Percentiles rank a stretch among this genome's conserved stretches.
Evolutionary conservation across 2,113 vertebrate genomes (phyloP).

Genomic region (Corydoras sp.): DNA sequence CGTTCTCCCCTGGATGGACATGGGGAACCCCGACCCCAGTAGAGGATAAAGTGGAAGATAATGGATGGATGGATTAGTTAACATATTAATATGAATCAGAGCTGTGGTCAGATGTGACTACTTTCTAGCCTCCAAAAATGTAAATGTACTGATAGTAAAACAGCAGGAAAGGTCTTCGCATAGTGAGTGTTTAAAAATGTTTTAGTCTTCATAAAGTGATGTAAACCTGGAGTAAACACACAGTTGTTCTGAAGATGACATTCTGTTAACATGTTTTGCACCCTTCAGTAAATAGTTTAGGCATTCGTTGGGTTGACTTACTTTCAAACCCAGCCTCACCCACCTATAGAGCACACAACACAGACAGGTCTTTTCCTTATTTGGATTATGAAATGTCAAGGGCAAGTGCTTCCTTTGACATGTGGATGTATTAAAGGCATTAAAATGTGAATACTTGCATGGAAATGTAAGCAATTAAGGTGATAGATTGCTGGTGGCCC

Average conservation of each 20-base stretch:
- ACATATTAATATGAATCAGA: no score
- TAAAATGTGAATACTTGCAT: slow-evolving; percentile 54
- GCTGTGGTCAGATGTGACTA: no score
- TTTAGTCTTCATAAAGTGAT: no score
- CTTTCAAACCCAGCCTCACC: not conserved
- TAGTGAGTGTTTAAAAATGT: no score
- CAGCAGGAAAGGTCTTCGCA: not conserved
- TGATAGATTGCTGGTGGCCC: slow-evolving; percentile 63
- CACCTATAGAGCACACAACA: slow-evolving; percentile 10
- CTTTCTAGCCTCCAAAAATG: no score
- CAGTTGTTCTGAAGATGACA: slow-evolving; percentile 27
- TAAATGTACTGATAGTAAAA: slow-evolving; percentile 21
- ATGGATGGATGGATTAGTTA: no score
- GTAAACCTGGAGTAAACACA: not conserved
- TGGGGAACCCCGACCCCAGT: no score
- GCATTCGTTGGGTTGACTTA: not conserved
- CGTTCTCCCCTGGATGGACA: no score
- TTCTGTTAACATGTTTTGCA: slow-evolving; percentile 21
- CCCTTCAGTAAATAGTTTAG: slow-evolving; percentile 13
- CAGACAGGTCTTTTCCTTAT: slow-evolving; percentile 32
- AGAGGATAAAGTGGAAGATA: no score
- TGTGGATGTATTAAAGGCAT: slow-evolving; percentile 64
- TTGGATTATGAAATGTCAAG: slow-evolving; percentile 47
- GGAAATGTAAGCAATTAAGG: slow-evolving; percentile 67
- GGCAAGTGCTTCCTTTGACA: slow-evolving; percentile 59